Percentiles rank a stretch among this genome's conserved stretches.
These are phyloP conservation scores for Larimichthys crocea DNA, from an alignment of 2,113 vertebrate species.

Conservation along the genomic window DNA sequence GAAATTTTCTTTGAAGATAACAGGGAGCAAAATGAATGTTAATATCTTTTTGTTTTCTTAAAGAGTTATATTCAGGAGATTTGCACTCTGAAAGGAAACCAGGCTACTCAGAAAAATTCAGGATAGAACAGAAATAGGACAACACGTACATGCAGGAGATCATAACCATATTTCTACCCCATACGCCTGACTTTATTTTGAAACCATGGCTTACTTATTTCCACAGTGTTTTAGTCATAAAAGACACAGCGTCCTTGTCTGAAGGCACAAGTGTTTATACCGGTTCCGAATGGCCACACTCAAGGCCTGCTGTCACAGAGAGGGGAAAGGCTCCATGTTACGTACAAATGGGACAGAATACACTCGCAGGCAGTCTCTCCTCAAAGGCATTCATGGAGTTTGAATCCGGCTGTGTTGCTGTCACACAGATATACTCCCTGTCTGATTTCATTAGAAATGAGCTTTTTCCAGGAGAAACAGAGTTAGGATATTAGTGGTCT, in stretches of 20 bases:
- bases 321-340: neutral
- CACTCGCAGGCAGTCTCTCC: neutral
- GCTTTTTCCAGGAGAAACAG: no score
- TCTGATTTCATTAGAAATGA: neutral
- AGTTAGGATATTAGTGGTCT: no score
- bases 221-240: neutral
- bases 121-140: neutral
- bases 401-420: neutral
- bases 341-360: neutral
- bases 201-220: neutral
- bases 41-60: constrained; percentile 36
- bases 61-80: neutral
- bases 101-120: neutral
- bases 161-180: neutral
- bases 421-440: no score
- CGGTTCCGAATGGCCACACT: neutral
- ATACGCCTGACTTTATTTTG: neutral
- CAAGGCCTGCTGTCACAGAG: constrained; percentile 2
- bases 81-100: neutral
- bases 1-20: constrained; percentile 35
- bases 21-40: constrained; percentile 28
- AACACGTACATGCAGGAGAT: neutral
- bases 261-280: constrained; percentile 9
- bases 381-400: neutral
- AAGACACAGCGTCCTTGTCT: neutral